Evolutionary conservation across 2,888 invertebrate species (phyloP), one percentile per base, ranked within the genome.

Genomic region (Oxyscelio sp.): DNA sequence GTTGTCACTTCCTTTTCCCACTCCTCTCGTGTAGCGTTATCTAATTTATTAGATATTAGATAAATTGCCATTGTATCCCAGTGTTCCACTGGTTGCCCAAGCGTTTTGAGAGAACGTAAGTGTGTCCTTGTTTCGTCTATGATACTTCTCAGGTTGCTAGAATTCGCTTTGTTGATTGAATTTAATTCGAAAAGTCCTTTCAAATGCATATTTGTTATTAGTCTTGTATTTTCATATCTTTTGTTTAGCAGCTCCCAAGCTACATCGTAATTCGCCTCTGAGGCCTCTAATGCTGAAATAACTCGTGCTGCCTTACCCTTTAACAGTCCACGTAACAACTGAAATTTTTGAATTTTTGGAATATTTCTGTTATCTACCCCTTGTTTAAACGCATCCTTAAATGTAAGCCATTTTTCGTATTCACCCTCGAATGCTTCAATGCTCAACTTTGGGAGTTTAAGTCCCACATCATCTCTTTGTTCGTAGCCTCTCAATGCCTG

Each of bases 291-390:
- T 24, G 65, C 27, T 1, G 65, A 48, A 11, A 65, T 65, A 0
- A 65, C 34, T 17, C 43, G 6, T 5, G 27, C 17, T 40, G 66
- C 66, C 2, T 52, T 34, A 34, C 17, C 52, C 21, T 19, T 52
- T 15, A 66, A 52, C 9, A 50, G n/a, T 22, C 66, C 66, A n/a
- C 31, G 50, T 2, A 66, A 6, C n/a, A 52, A 21, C 13, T 66
- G 52, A n/a, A 66, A 66, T 52, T 52, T 66, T 13, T 66, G 66
- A 22, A 52, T 22, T 9, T 52, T 19, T 21, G 66, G 66, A n/a
- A 38, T 19, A 48, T 65, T 50, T 21, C 34, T 50, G 6, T n/a
- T 24, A 31, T 48, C 13, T 4, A 68, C 40, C 0, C 13, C 40
- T 27, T 34, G 13, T 19, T 0, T 22, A n/a, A 43, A 68, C 1